Conservation (phyloP, 1,140 invertebrate genomes). For the Cydia strobilella region DNA sequence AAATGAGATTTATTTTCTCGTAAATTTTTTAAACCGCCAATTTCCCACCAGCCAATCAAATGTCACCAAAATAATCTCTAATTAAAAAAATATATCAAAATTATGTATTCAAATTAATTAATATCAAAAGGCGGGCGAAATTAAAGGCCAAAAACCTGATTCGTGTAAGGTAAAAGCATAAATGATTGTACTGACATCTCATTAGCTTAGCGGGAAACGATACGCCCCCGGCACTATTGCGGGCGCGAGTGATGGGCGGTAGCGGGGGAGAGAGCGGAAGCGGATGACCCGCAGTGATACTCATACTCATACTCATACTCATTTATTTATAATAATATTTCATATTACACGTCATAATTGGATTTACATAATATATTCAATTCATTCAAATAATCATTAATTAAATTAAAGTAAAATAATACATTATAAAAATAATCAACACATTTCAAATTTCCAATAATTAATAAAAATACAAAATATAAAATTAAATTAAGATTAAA, state of each 20-base stretch:
- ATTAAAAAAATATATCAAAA: constrained; percentile 27
- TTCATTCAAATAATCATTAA: too few species aligned
- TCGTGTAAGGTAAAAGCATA: constrained; percentile 72
- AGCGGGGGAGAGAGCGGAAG: constrained; percentile 10
- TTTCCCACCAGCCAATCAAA: constrained; percentile 23
- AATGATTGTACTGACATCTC: constrained; percentile 79
- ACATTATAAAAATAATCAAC: too few species aligned
- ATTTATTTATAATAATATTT: too few species aligned
- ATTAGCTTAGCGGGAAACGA: constrained; percentile 74
- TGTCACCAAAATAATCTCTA: constrained; percentile 3
- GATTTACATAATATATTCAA: too few species aligned
- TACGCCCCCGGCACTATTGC: constrained; percentile 65
- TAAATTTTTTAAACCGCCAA: constrained; percentile 15
- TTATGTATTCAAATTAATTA: constrained; percentile 57
- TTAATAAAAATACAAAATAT: too few species aligned
- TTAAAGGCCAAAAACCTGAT: constrained; percentile 73
- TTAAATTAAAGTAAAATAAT: too few species aligned
- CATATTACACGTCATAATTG: too few species aligned
- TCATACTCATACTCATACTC: too few species aligned
- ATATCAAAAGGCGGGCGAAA: constrained; percentile 63
- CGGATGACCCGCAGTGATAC: not conserved
- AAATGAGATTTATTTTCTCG: not conserved
- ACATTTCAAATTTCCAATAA: too few species aligned
- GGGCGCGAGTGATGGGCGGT: constrained; percentile 37
- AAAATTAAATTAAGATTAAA: too few species aligned